phyloP scores from a whole-genome alignment of 1,140 invertebrate genomes.

The Macrobrachium rosenbergii region DNA sequence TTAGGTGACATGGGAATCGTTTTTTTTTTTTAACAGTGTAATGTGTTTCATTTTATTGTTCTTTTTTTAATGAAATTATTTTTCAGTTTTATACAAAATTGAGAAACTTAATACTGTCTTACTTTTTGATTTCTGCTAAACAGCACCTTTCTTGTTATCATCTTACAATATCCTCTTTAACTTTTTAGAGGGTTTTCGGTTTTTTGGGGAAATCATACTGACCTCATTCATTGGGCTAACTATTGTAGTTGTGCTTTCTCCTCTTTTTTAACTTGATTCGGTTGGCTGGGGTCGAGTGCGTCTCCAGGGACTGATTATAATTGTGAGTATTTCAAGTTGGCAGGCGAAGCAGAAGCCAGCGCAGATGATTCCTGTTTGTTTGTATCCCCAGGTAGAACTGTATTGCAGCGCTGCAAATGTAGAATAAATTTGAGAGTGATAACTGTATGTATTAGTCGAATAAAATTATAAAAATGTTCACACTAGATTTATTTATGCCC shows the following conservation, averaged over 20 bases:
- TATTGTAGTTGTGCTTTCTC: background rate
- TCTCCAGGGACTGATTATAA: background rate
- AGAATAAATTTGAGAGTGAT: slow-evolving; percentile 7
- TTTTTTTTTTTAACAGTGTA: no score
- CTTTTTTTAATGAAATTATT: no score
- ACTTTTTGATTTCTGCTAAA: no score
- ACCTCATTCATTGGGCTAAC: background rate
- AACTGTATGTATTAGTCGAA: slow-evolving; percentile 38
- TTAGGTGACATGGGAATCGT: no score
- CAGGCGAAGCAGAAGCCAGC: slow-evolving; percentile 31
- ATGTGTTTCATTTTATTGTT: no score
- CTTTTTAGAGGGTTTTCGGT: slow-evolving; percentile 9
- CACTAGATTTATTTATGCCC: no score
- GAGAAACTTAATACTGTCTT: no score
- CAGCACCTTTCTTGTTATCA: background rate
- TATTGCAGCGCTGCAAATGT: slow-evolving; percentile 31
- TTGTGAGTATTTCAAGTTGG: slow-evolving; percentile 9
- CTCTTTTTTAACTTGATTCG: background rate
- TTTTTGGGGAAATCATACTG: slow-evolving; percentile 19
- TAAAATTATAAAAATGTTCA: slow-evolving; percentile 5
- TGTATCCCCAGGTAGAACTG: slow-evolving; percentile 36
- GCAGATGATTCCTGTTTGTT: slow-evolving; percentile 36
- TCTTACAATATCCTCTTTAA: background rate
- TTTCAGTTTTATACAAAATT: no score
- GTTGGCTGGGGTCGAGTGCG: background rate